These are phyloP conservation scores for Coracopsis vasa DNA, from an alignment of 2,113 vertebrate species.

Conservation along the genomic window DNA sequence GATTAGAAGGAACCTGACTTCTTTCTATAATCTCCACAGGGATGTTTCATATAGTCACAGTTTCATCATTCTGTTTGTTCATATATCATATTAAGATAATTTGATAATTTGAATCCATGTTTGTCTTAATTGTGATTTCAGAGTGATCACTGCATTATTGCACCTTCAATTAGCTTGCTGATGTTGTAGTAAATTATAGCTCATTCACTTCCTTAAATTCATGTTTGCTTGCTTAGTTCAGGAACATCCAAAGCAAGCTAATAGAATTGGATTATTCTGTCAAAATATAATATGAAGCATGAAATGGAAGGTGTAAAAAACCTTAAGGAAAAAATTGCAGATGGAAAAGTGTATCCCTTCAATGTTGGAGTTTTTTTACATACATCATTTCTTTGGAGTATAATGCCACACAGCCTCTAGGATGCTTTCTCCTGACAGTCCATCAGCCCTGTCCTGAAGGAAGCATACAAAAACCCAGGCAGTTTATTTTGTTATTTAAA, in stretches of 20 bases:
- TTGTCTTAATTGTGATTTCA: slow-evolving; percentile 35
- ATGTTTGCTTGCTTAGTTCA: not conserved
- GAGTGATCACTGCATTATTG: slow-evolving; percentile 31
- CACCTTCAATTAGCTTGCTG: slow-evolving; percentile 26
- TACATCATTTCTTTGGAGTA: not conserved
- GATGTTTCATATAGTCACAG: not conserved
- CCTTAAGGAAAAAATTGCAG: not conserved
- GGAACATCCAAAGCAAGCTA: not conserved
- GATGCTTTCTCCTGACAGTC: not conserved
- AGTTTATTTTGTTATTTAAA: not conserved
- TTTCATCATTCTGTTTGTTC: slow-evolving; percentile 26
- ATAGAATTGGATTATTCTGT: not conserved
- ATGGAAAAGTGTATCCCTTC: not conserved
- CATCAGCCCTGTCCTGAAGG: not conserved
- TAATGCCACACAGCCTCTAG: not conserved
- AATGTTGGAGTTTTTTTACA: fast-evolving
- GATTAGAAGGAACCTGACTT: not conserved
- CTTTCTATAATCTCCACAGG: not conserved
- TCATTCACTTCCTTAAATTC: not conserved
- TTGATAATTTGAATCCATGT: not conserved
- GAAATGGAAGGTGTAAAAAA: not conserved
- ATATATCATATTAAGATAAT: not conserved
- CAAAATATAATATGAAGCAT: not conserved
- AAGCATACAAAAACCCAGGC: not conserved
- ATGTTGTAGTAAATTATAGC: slow-evolving; percentile 23